Conservation (phyloP, 2,888 invertebrate genomes). For the Polyommatus icarus region DNA sequence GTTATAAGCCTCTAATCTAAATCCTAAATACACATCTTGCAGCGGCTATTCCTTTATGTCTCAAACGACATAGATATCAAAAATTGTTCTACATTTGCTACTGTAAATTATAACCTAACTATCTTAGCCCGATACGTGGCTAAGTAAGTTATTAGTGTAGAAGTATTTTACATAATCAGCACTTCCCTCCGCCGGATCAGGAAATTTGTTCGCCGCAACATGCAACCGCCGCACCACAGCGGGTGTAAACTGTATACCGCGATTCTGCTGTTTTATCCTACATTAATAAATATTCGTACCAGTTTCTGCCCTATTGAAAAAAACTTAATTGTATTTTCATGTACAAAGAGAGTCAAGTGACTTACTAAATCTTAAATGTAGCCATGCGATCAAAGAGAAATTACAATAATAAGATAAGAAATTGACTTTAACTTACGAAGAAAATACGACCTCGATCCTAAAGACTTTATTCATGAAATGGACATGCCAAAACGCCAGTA, state of each 20-base stretch:
- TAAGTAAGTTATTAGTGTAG: conserved; percentile 5
- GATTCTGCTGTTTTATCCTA: not conserved
- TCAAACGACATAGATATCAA: too few relatives aligned
- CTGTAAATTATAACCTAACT: not conserved
- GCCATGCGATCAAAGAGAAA: too few relatives aligned
- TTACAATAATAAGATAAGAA: not conserved
- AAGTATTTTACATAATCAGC: conserved; percentile 2
- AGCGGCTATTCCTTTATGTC: too few relatives aligned
- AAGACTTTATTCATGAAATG: conserved; percentile 4
- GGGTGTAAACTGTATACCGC: not conserved
- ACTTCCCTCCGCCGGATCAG: conserved; percentile 8
- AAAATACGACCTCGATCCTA: not conserved
- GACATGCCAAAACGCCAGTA: not conserved
- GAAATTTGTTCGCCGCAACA: conserved; percentile 14
- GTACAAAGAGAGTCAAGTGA: too few relatives aligned
- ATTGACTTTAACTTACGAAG: not conserved
- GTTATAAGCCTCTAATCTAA: too few relatives aligned
- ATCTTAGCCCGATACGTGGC: not conserved
- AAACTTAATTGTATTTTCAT: too few relatives aligned
- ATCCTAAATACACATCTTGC: too few relatives aligned
- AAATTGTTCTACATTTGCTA: too few relatives aligned
- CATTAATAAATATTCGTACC: too few relatives aligned
- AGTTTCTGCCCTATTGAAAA: too few relatives aligned
- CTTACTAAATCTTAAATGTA: too few relatives aligned
- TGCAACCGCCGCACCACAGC: not conserved